These are phyloP conservation scores for Ceratoteleas bidentatus DNA, from an alignment of 1,140 invertebrate species.

Conservation along the genomic window DNA sequence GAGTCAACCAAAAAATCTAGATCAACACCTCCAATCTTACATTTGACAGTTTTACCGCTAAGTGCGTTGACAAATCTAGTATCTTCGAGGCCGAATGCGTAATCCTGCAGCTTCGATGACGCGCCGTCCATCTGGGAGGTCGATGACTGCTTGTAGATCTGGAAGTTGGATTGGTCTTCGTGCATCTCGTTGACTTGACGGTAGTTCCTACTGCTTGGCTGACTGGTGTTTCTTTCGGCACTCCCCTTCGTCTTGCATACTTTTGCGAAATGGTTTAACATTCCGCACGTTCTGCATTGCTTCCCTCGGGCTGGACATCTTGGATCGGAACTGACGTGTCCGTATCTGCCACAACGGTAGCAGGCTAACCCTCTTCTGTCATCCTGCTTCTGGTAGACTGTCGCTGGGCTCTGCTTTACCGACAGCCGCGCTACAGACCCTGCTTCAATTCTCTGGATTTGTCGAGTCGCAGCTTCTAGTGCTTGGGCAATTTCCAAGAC, in stretches of 20 bases:
- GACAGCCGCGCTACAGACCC: conserved; percentile 10
- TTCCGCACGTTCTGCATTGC: conserved; percentile 6
- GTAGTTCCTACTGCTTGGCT: too few relatives aligned
- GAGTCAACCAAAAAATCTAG: conserved; percentile 37
- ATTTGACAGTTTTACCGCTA: too few relatives aligned
- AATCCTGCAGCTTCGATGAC: too few relatives aligned
- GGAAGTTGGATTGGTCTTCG: too few relatives aligned
- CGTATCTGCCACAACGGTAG: not conserved
- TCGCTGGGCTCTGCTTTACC: not conserved
- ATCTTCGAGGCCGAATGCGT: too few relatives aligned
- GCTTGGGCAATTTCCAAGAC: conserved; percentile 12
- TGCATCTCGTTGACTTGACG: too few relatives aligned
- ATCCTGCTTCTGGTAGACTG: too few relatives aligned
- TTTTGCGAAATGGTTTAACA: conserved; percentile 45
- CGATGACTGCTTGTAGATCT: too few relatives aligned
- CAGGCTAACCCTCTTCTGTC: not conserved
- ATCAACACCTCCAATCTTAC: conserved; percentile 16
- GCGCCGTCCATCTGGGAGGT: too few relatives aligned
- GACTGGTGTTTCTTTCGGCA: too few relatives aligned
- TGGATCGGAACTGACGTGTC: not conserved
- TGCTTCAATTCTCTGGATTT: conserved; percentile 7
- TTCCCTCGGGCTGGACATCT: conserved; percentile 15
- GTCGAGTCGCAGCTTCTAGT: conserved; percentile 3
- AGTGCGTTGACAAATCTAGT: too few relatives aligned
- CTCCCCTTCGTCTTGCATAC: conserved; percentile 46